Base-by-base conservation (phyloP, 2,113 vertebrate genomes). In the Fukomys damarensis region DNA sequence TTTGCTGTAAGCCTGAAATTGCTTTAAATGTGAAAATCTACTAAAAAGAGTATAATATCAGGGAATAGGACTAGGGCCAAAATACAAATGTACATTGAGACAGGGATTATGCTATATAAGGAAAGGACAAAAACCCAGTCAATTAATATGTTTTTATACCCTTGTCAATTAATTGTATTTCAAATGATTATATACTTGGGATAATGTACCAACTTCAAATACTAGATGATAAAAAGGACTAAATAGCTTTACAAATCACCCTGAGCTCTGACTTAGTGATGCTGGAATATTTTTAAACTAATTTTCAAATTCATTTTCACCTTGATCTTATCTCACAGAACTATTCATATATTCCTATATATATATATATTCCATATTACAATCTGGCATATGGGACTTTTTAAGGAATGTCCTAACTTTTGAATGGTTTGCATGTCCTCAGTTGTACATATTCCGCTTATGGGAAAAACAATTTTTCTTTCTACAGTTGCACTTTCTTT, bases 31-130 rank as follows among this genome's bases (percentile, higher is more conserved):
- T 32, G 43, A 68, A 28, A 52, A 2, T 61, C n/a, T 89, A 26
- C n/a, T 16, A 56, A 59, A 43, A 74, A 54, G 80, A 22, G 5
- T 24, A 38, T 82, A 12, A 52, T 52, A 17, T 83, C 77, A 93
- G 19, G 58, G 12, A 79, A 5, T 76, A 92, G 65, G 63, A 68
- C 22, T 87, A 84, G 58, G 2, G 7, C n/a, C 54, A 91, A 94
- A 86, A 85, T 49, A 41, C 2, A 88, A 94, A 77, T 86, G 30
- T 82, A 35, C 49, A 43, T n/a, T 77, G n/a, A 91, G 46, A 89
- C 8, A 96, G 9, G 91, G 79, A 83, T 91, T 38, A 91, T 3
- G 93, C 35, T 93, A 32, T 65, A 59, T 86, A 77, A 81, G 74
- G 24, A 88, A 86, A 61, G 83, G 20, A 93, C 54, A 46, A 66